These are phyloP conservation scores for Pelosia muscerda DNA, from an alignment of 2,888 invertebrate species.

Conservation along the genomic window DNA sequence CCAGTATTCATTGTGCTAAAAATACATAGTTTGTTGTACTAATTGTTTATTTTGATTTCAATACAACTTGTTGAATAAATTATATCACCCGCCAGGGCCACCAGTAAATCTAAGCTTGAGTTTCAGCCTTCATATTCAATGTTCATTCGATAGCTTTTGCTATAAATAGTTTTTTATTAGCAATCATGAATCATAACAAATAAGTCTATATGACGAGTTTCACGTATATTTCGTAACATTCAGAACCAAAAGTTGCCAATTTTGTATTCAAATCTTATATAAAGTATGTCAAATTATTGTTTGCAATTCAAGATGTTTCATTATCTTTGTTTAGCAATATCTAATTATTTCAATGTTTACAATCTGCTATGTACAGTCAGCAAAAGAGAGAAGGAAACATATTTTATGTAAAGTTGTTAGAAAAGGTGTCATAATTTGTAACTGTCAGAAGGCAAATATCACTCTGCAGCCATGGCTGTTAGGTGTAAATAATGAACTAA, in stretches of 20 bases:
- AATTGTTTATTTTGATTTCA: slow-evolving; percentile 7
- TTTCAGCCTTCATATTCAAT: not conserved
- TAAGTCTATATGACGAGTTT: not conserved
- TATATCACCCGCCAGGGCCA: not conserved
- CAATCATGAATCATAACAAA: slow-evolving; percentile 1
- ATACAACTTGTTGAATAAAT: not conserved
- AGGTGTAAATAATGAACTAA: too few relatives aligned
- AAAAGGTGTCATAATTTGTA: too few relatives aligned
- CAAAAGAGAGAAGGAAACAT: too few relatives aligned
- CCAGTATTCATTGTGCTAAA: not conserved
- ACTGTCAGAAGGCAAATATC: too few relatives aligned
- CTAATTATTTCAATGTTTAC: not conserved
- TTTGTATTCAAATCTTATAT: not conserved
- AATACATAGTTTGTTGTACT: not conserved
- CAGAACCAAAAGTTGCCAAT: not conserved
- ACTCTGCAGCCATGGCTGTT: too few relatives aligned
- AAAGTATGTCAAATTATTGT: not conserved
- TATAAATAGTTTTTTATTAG: slow-evolving; percentile 7
- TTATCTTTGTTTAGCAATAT: not conserved
- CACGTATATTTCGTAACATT: not conserved
- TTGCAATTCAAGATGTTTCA: not conserved
- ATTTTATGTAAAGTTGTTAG: too few relatives aligned
- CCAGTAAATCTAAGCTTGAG: not conserved
- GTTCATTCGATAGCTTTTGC: not conserved
- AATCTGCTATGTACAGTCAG: not conserved